Conservation (phyloP, 2,113 vertebrate species). For the Chaetodon trifascialis region DNA sequence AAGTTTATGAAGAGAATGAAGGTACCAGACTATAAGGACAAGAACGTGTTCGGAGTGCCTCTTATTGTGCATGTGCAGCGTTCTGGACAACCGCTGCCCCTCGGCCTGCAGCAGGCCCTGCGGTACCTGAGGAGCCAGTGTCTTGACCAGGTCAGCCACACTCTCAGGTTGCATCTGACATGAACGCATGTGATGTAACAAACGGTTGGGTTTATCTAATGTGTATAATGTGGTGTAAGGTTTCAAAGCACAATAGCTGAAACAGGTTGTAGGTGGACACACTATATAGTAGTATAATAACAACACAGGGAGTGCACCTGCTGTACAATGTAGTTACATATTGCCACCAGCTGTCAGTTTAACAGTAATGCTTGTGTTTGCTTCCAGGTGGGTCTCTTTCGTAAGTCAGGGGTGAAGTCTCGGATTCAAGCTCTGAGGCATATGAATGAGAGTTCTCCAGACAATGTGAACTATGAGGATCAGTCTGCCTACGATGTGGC, state of each 20-base stretch:
- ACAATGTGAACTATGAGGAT: constrained; percentile 93
- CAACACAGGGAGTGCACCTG: neutral
- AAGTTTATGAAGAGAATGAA: constrained; percentile 99
- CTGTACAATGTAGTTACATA: neutral
- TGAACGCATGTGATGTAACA: constrained; percentile 25
- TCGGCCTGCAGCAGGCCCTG: constrained; percentile 95
- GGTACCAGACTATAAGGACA: constrained; percentile 97
- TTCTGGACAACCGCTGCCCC: constrained; percentile 95
- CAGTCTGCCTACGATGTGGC: constrained; percentile 98
- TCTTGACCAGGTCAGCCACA: constrained; percentile 91
- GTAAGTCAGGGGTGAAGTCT: constrained; percentile 97
- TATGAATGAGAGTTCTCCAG: constrained; percentile 95
- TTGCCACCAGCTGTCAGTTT: neutral
- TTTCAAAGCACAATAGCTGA: constrained; percentile 25
- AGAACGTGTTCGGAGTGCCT: constrained; percentile 96
- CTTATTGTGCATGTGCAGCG: constrained; percentile 96
- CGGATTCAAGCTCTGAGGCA: constrained; percentile 95
- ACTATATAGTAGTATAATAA: neutral
- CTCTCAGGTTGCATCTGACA: constrained; percentile 5
- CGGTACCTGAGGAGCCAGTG: constrained; percentile 93
- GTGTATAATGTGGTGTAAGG: neutral
- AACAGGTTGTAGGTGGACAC: neutral
- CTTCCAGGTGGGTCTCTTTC: constrained; percentile 94
- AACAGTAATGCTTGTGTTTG: constrained; percentile 1
- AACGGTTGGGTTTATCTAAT: neutral